Evolutionary conservation across 1,140 invertebrate species (phyloP).

Genomic region (Neodiprion lecontei): DNA sequence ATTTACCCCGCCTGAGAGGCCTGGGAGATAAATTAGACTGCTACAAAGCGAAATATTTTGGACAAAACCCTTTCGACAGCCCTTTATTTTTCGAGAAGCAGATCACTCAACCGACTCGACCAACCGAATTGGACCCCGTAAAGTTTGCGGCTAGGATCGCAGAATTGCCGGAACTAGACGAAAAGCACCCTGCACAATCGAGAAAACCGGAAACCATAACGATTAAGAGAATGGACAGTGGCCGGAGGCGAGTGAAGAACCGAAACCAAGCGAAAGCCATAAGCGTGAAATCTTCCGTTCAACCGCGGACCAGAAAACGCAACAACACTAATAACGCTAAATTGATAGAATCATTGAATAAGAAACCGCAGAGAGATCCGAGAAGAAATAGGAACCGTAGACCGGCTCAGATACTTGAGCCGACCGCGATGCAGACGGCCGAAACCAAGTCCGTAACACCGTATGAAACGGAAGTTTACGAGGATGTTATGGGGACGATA

Average conservation of each 20-base stretch:
- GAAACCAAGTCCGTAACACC: conserved; percentile 17
- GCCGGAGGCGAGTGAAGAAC: conserved; percentile 13
- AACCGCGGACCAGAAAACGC: conserved; percentile 1
- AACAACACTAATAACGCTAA: not conserved
- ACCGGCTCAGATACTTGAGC: not conserved
- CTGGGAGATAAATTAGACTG: conserved; percentile 78
- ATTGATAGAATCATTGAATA: not conserved
- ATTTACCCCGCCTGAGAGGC: conserved; percentile 58
- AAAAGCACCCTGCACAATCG: conserved; percentile 38
- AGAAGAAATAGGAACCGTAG: conserved; percentile 1
- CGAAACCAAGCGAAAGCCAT: not conserved
- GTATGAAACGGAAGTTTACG: conserved; percentile 51
- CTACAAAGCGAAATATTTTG: conserved; percentile 76
- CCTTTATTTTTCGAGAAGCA: conserved; percentile 72
- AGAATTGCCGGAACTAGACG: conserved; percentile 36
- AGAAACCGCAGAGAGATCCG: conserved; percentile 11
- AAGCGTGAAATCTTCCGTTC: not conserved
- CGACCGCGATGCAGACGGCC: conserved; percentile 17
- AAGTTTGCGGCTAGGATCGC: conserved; percentile 43
- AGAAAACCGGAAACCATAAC: conserved; percentile 42
- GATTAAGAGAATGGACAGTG: conserved; percentile 16
- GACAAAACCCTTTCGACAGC: conserved; percentile 75
- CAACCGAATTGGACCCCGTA: conserved; percentile 40
- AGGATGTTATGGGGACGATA: conserved; percentile 58
- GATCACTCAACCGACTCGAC: conserved; percentile 38